Conservation (phyloP, 2,888 invertebrate genomes). For the Xylota sylvarum region DNA sequence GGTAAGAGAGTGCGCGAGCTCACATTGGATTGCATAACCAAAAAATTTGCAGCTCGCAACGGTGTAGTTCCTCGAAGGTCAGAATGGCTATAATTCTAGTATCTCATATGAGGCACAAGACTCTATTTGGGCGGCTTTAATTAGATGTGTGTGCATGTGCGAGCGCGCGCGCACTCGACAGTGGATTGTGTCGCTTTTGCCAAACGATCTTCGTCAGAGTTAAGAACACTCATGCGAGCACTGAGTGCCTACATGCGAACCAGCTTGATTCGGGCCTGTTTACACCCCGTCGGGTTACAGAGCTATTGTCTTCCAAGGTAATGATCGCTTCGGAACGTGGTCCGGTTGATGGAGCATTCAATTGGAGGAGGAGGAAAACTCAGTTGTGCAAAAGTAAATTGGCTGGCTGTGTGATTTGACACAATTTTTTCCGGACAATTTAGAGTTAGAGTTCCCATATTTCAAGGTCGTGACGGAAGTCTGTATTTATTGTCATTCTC, state of each 20-base stretch:
- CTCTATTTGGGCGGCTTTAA: constrained; percentile 65
- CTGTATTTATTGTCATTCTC: constrained; percentile 50
- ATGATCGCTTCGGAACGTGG: constrained; percentile 43
- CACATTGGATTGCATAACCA: constrained; percentile 65
- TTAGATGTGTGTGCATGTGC: constrained; percentile 45
- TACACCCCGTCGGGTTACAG: constrained; percentile 26
- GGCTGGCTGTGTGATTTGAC: constrained; percentile 68
- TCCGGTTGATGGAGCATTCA: constrained; percentile 62
- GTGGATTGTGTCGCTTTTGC: constrained; percentile 16
- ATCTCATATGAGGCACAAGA: constrained; percentile 29
- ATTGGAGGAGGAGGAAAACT: constrained; percentile 45
- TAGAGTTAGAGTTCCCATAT: constrained; percentile 64
- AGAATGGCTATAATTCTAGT: constrained; percentile 50
- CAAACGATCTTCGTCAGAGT: constrained; percentile 12
- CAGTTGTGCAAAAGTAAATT: constrained; percentile 66
- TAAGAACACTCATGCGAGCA: constrained; percentile 37
- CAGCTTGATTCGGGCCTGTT: constrained; percentile 25
- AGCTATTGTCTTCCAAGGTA: constrained; percentile 73
- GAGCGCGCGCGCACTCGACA: constrained; percentile 29
- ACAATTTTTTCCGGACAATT: constrained; percentile 73
- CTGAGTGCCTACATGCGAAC: constrained; percentile 41
- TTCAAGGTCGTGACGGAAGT: constrained; percentile 70
- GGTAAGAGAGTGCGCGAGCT: constrained; percentile 36
- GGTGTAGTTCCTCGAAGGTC: constrained; percentile 61
- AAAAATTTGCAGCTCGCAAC: constrained; percentile 54